Evolutionary conservation across 2,888 invertebrate genomes (phyloP), one percentile per base, ranked within the genome.

Genomic region (Latrodectus elegans): DNA sequence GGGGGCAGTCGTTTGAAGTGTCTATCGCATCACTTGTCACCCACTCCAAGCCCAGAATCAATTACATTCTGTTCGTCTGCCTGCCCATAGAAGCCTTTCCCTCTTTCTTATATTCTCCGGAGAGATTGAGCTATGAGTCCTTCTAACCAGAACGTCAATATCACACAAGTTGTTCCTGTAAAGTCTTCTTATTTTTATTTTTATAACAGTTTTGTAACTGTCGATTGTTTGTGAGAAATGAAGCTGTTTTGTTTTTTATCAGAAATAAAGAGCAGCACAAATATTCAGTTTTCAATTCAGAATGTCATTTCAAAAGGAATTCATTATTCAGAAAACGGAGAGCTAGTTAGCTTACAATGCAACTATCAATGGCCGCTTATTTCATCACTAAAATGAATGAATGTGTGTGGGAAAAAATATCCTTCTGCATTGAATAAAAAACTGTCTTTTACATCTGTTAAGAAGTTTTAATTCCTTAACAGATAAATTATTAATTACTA

Each of bases 81-180:
- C 11, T 8, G 71, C 49, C 14, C 15, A n/a, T 38, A 38, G n/a
- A n/a, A 14, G 15, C 51, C 26, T 8, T 55, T 55, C 74, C 55
- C 12, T 60, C 6, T 38, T 38, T 38, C 38, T 38, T 38, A 38
- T 38, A 60, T 6, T 8, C 60, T 60, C 12, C n/a, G n/a, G 15
- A 71, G 49, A 49, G 71, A 14, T 14, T 14, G 71, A 10, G 15
- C 49, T n/a, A 49, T 11, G 14, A 51, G 71, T n/a, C 51, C 51
- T 38, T 51, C 10, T n/a, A 67, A 51, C 76, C 53, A 67, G 77
- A 77, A 77, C 68, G 77, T 77, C 77, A 77, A 77, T 77, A 77
- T 77, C 52, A 67, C 68, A 77, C 53, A 77, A 77, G 67, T 77
- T 77, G 49, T 68, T 51, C 51, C 53, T 12, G n/a, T 60, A 11